Base-by-base conservation (phyloP, 2,113 vertebrate genomes). In the Sprattus sprattus region DNA sequence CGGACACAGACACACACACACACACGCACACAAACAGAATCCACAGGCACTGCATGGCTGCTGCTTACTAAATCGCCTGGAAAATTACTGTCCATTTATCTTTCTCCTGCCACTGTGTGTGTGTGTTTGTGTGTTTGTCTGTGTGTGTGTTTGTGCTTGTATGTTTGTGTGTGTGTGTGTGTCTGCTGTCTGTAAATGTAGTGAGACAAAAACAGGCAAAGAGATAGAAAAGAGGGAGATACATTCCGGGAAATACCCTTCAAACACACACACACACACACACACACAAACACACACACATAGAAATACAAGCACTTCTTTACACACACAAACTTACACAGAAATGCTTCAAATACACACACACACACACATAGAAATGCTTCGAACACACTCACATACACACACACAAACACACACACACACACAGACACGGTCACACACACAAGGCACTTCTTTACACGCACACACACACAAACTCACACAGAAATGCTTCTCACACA, bases 301-400 rank as follows among this genome's bases (percentile, higher is more conserved):
- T 1, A 9, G n/a, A 0, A 6, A 49, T 49, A 4, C 39, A 49
- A 49, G 10, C 10, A 49, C 6, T 11, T 49, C 6, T 49, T 49
- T 45, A 64, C 52, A 25, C n/a, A 49, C 4, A 57, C 57, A 25
- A 47, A 52, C n/a, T n/a, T n/a, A 54, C 9, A 11, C 46, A 15
- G 8, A 49, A n/a, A 64, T 39, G 64, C 57, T 16, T 15, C 8
- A 52, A 16, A 52, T 25, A 60, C 57, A 60, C 57, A 60, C 57
- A 60, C 57, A 60, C 57, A 22, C 20, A 60, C 20, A 22, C 18
- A 60, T 1, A 60, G 20, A 57, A 39, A 84, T 2, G 52, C 57
- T n/a, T n/a, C n/a, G n/a, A n/a, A 83, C 57, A 83, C 60, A 83
- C 82, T 49, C 4, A 84, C 18, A 87, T 84, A 22, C 57, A 60